phyloP scores from a whole-genome alignment of 2,113 vertebrate species.

The Nothobranchius furzeri region DNA sequence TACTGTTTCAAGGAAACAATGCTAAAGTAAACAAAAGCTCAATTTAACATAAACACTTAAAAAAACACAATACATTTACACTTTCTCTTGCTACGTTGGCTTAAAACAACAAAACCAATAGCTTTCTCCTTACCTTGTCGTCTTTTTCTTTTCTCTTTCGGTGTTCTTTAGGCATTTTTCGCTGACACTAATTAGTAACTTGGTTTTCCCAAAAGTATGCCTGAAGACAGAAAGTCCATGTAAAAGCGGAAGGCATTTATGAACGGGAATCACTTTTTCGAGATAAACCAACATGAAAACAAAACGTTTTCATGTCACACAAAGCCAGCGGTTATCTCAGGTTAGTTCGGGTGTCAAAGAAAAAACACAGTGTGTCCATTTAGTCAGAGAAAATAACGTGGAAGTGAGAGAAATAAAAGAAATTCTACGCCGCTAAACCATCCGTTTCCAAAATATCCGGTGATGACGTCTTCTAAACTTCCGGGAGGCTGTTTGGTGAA shows the following conservation, averaged over 20 bases:
- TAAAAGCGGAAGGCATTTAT: too few species aligned
- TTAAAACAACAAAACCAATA: not conserved
- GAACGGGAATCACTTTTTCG: too few species aligned
- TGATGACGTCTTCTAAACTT: not conserved
- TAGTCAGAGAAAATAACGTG: not conserved
- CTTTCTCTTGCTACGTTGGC: too few species aligned
- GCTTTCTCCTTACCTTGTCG: slow-evolving; percentile 58
- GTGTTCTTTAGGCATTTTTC: slow-evolving; percentile 73
- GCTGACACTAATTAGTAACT: not conserved
- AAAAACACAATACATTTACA: not conserved
- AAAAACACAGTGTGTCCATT: not conserved
- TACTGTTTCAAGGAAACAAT: not conserved
- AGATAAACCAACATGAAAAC: too few species aligned
- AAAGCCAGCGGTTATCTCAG: too few species aligned
- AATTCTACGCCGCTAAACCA: rapidly evolving
- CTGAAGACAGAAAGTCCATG: too few species aligned
- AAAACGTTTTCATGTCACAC: too few species aligned
- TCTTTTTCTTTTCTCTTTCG: slow-evolving; percentile 56
- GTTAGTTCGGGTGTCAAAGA: too few species aligned
- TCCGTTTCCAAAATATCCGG: slow-evolving; percentile 36
- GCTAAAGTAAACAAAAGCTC: too few species aligned
- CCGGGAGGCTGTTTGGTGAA: too few species aligned
- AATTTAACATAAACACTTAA: not conserved
- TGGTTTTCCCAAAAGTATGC: not conserved
- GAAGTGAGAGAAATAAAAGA: not conserved